Evolutionary conservation across 2,888 invertebrate genomes (phyloP).

Genomic region (Polymixis lichenea): DNA sequence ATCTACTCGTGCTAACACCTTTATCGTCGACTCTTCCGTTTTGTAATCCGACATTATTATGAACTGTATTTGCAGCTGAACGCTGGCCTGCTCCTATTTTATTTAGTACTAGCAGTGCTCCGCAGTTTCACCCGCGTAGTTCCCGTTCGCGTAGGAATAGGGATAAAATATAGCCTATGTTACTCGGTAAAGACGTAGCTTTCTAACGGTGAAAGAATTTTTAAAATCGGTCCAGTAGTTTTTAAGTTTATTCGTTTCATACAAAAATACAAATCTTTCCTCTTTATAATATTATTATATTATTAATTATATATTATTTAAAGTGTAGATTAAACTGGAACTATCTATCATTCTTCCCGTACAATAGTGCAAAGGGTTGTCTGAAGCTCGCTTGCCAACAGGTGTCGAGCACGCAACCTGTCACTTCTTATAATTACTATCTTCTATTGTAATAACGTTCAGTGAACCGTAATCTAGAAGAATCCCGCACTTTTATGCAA

Average conservation of each 20-base stretch:
- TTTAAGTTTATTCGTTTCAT: no score
- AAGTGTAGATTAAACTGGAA: background rate
- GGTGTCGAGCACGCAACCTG: conserved; percentile 55
- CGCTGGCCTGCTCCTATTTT: background rate
- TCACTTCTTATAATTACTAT: conserved; percentile 56
- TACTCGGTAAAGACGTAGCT: no score
- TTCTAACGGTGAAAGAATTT: no score
- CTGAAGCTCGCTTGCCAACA: conserved; percentile 39
- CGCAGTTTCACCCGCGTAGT: no score
- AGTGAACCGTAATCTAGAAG: conserved; percentile 47
- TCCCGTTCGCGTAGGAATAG: no score
- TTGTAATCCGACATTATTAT: conserved; percentile 49
- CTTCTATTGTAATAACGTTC: conserved; percentile 52
- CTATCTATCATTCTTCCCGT: conserved; percentile 19
- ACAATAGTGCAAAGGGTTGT: conserved; percentile 17
- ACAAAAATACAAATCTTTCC: no score
- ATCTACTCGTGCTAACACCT: conserved; percentile 78
- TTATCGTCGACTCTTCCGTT: conserved; percentile 68
- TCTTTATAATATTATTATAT: no score
- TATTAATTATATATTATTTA: no score
- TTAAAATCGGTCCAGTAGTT: no score
- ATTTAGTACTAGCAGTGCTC: no score
- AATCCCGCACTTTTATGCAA: conserved; percentile 49
- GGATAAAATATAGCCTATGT: no score
- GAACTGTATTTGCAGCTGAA: conserved; percentile 27